A percentile compares a stretch with the other conserved stretches of the same genome.
Evolutionary conservation across 2,888 invertebrate genomes (phyloP).

Genomic region (Holacanthella duospinosa): DNA sequence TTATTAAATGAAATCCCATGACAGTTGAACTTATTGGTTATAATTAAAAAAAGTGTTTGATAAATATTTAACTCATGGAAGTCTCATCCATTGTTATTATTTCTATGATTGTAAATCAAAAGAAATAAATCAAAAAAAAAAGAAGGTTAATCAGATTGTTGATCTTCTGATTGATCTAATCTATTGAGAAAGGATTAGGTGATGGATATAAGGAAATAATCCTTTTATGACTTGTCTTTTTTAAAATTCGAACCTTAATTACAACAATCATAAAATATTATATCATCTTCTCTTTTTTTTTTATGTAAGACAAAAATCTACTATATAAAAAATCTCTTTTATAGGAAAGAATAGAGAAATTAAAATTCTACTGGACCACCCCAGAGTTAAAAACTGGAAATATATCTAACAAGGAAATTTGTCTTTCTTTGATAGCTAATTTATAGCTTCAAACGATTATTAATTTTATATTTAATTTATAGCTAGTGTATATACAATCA

Average conservation of each 20-base stretch:
- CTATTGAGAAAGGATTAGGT: too few species aligned
- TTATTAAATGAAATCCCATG: too few species aligned
- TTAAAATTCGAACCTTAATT: neutral
- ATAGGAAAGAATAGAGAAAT: too few species aligned
- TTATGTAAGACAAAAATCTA: neutral
- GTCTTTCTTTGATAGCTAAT: neutral
- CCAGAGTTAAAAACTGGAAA: neutral
- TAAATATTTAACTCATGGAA: too few species aligned
- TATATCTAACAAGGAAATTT: neutral
- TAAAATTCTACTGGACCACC: neutral
- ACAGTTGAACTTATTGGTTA: too few species aligned
- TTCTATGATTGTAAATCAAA: too few species aligned
- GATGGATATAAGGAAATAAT: neutral
- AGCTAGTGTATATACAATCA: too few species aligned
- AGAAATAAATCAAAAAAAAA: too few species aligned
- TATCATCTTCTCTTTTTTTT: neutral
- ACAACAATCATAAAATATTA: neutral
- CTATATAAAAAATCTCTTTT: neutral
- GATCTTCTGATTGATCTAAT: too few species aligned
- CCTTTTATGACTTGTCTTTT: neutral
- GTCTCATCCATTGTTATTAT: too few species aligned
- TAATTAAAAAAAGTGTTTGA: too few species aligned
- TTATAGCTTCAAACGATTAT: neutral
- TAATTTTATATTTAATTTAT: neutral
- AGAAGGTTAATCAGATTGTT: too few species aligned